Conservation (phyloP, 2,113 vertebrate genomes). For the Tichodroma muraria region DNA sequence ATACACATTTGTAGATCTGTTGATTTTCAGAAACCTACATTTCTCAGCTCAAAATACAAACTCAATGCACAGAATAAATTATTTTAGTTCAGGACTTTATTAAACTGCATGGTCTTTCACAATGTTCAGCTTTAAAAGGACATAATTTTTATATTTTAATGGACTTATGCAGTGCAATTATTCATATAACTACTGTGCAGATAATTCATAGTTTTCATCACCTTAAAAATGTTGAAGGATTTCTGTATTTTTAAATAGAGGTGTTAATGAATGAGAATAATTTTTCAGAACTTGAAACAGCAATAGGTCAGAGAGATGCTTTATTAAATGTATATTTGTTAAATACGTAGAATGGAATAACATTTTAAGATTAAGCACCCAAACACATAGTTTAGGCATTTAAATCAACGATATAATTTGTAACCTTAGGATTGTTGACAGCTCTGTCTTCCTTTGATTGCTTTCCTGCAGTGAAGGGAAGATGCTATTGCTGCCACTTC, state of each 20-base stretch:
- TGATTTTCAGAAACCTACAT: neutral
- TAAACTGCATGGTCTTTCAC: neutral
- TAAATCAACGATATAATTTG: neutral
- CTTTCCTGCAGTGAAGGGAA: neutral
- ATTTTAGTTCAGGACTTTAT: neutral
- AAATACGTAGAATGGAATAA: neutral
- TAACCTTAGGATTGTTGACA: neutral
- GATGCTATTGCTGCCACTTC: neutral
- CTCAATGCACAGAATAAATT: neutral
- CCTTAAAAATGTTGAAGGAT: neutral
- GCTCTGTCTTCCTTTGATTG: neutral
- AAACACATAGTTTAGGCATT: neutral
- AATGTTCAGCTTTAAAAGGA: neutral
- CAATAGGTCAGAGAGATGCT: neutral
- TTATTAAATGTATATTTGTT: neutral
- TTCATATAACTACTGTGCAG: neutral
- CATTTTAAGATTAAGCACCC: neutral
- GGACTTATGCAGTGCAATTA: neutral
- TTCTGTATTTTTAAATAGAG: neutral
- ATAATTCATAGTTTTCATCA: neutral
- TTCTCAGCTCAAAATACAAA: neutral
- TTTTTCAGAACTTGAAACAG: neutral
- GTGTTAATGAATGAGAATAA: accelerated
- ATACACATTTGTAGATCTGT: neutral
- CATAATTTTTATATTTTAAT: neutral